A percentile compares a stretch with the other conserved stretches of the same genome.
Conservation (phyloP, 2,888 invertebrate species). For the Euclidia mi region DNA sequence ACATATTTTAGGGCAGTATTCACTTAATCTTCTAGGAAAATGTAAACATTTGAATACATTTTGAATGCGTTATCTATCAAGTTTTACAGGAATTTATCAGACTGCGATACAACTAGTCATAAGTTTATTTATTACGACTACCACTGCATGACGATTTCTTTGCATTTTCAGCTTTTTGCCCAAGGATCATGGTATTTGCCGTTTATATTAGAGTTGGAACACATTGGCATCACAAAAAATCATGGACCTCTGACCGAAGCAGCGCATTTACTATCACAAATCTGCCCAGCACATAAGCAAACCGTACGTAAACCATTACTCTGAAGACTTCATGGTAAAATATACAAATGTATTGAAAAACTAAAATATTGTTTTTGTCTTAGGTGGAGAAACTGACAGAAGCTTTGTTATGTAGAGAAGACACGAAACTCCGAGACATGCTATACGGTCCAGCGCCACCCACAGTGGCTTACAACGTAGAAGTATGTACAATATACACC, state of each 20-base stretch:
- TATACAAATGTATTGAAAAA: too few relatives aligned
- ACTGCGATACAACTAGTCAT: too few relatives aligned
- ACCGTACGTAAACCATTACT: slow-evolving; percentile 81
- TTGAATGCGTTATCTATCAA: too few relatives aligned
- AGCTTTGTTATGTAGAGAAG: slow-evolving; percentile 81
- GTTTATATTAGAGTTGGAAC: slow-evolving; percentile 96
- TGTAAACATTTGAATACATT: too few relatives aligned
- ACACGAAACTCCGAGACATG: slow-evolving; percentile 82
- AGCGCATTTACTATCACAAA: slow-evolving; percentile 93
- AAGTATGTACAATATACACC: slow-evolving; percentile 63
- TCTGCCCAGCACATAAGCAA: slow-evolving; percentile 94
- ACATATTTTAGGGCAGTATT: too few relatives aligned
- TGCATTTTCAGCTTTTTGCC: slow-evolving; percentile 93
- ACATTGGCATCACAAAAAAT: slow-evolving; percentile 95
- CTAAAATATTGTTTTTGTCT: slow-evolving; percentile 23
- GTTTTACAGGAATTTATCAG: too few relatives aligned
- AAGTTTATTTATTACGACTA: neutral
- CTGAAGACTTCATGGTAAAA: too few relatives aligned
- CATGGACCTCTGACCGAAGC: slow-evolving; percentile 96
- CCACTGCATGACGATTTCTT: neutral
- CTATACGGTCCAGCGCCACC: slow-evolving; percentile 85
- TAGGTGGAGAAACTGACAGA: slow-evolving; percentile 84
- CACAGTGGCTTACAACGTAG: slow-evolving; percentile 85
- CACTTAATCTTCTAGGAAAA: too few relatives aligned
- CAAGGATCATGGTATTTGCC: slow-evolving; percentile 94